phyloP scores from a whole-genome alignment of 2,113 vertebrate species.

The Ailurus styani region DNA sequence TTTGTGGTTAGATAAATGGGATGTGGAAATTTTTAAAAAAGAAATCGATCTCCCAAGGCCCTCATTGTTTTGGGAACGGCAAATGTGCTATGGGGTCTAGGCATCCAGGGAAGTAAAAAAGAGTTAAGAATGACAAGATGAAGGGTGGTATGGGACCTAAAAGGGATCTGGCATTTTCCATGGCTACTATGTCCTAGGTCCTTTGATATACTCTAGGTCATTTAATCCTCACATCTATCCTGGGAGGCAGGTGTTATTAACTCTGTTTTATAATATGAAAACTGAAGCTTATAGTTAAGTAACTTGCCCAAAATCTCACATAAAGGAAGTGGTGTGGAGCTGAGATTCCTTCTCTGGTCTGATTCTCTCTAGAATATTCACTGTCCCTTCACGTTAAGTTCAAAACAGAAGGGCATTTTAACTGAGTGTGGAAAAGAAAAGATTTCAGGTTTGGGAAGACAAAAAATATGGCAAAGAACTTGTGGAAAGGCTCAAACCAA shows the following conservation, averaged over 20 bases:
- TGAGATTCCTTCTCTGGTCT: background rate
- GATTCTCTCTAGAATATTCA: conserved; percentile 3
- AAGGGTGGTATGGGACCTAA: background rate
- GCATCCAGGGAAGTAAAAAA: background rate
- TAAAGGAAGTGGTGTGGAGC: background rate
- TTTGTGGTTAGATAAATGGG: conserved; percentile 9
- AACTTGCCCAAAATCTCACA: background rate
- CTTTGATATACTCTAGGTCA: background rate
- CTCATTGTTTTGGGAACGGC: background rate
- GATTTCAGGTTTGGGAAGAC: background rate
- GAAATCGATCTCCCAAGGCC: background rate
- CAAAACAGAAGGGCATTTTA: conserved; percentile 1
- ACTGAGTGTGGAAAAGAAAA: background rate
- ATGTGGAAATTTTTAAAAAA: conserved; percentile 23
- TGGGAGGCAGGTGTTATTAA: background rate
- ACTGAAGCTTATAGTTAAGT: background rate
- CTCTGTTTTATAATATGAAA: conserved; percentile 42
- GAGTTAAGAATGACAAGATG: background rate
- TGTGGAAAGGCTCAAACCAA: background rate
- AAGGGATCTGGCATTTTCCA: background rate
- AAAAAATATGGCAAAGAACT: background rate
- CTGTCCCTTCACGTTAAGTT: background rate
- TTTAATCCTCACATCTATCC: background rate
- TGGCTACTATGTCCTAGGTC: background rate
- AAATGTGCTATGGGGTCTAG: background rate